Conservation (phyloP, 1,140 invertebrate genomes). For the Lethocerus indicus region DNA sequence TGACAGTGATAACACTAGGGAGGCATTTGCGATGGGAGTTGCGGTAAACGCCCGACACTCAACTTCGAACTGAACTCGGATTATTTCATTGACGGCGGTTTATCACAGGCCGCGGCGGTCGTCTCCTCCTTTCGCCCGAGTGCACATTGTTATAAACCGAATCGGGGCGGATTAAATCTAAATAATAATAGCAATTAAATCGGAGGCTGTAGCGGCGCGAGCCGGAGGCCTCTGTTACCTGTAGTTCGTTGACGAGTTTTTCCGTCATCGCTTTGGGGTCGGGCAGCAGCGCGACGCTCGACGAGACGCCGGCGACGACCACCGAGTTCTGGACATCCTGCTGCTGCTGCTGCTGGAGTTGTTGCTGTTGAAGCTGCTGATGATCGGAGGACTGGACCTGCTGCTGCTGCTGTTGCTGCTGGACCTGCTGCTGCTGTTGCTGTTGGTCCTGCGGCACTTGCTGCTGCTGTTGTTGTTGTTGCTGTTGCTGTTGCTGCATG, state of each 20-base stretch:
- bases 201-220: no score
- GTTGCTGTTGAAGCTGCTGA: slow-evolving; percentile 7
- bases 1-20: no score
- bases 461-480: slow-evolving; percentile 11
- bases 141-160: no score
- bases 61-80: no score
- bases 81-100: no score
- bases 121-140: no score
- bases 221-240: no score
- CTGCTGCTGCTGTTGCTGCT: slow-evolving; percentile 12
- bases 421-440: slow-evolving; percentile 8
- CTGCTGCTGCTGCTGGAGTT: slow-evolving; percentile 3
- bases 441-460: slow-evolving; percentile 11
- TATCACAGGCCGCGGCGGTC: no score
- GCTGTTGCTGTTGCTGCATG: slow-evolving; percentile 11
- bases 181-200: no score
- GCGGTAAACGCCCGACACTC: no score
- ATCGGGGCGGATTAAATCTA: no score
- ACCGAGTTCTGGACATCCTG: background rate
- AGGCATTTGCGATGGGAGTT: no score
- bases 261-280: slow-evolving; percentile 20
- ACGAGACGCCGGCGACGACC: background rate
- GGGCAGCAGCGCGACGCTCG: background rate
- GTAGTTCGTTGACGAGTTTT: slow-evolving; percentile 21
- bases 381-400: slow-evolving; percentile 8